These are phyloP conservation scores for Stegastes partitus DNA, from an alignment of 2,113 vertebrate genomes.

Conservation along the genomic window DNA sequence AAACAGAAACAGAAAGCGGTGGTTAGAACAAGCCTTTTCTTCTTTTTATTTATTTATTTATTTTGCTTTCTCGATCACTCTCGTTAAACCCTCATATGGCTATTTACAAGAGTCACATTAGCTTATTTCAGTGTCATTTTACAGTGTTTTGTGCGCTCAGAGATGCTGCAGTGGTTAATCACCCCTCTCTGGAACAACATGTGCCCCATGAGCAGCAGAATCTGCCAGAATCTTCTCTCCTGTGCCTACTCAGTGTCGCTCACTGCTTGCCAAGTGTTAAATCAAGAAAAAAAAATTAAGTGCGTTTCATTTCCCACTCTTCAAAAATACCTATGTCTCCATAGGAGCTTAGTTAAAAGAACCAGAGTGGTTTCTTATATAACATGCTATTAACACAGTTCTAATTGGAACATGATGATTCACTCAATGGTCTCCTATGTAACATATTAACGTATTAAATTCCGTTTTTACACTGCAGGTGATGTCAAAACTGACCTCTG, in stretches of 20 bases:
- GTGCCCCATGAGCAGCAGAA: conserved; percentile 28
- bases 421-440: not conserved
- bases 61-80: not conserved
- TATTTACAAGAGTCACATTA: conserved; percentile 9
- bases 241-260: conserved; percentile 42
- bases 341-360: conserved; percentile 28
- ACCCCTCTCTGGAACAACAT: conserved; percentile 42
- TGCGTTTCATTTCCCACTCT: conserved; percentile 42
- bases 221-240: conserved; percentile 50
- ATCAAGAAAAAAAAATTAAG: conserved; percentile 36
- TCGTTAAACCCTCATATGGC: not conserved
- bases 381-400: conserved; percentile 5
- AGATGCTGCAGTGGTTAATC: conserved; percentile 43
- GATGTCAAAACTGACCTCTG: conserved; percentile 61
- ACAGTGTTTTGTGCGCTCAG: conserved; percentile 27
- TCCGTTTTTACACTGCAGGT: not conserved
- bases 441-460: conserved; percentile 13
- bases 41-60: too few species aligned
- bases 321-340: conserved; percentile 5
- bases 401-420: conserved; percentile 19
- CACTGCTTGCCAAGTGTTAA: conserved; percentile 62
- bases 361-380: conserved; percentile 7
- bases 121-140: conserved; percentile 21
- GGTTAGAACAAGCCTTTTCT: not conserved
- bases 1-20: conserved; percentile 25